Conservation (phyloP, 2,888 invertebrate species). For the Deroplatys truncata region DNA sequence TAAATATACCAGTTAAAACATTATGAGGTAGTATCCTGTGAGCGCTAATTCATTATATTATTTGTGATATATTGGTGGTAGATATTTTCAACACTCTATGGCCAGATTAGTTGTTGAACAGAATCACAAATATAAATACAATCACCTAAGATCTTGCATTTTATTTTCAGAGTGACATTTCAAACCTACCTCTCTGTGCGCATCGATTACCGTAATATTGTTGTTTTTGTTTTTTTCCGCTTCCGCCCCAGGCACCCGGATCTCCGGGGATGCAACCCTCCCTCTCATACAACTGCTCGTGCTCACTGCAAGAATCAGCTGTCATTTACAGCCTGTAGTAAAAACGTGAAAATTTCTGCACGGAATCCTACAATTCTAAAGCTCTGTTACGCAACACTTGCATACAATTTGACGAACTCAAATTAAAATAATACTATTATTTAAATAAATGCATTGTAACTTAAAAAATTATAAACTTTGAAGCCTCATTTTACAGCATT, state of each 20-base stretch:
- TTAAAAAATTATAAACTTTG: background rate
- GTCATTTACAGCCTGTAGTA: background rate
- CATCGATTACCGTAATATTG: background rate
- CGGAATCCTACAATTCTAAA: background rate
- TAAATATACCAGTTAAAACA: background rate
- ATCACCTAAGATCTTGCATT: background rate
- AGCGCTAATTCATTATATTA: background rate
- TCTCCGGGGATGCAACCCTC: background rate
- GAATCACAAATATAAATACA: too few relatives aligned
- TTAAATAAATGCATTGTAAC: background rate
- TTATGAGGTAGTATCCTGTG: background rate
- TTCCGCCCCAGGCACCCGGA: background rate
- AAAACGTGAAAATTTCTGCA: background rate
- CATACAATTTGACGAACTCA: background rate
- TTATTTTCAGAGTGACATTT: background rate
- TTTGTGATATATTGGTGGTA: too few relatives aligned
- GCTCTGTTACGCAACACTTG: too few relatives aligned
- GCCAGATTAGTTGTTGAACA: too few relatives aligned
- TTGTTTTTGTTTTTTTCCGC: background rate
- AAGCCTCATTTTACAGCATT: background rate
- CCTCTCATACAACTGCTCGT: background rate
- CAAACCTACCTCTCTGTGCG: background rate
- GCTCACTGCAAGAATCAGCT: background rate
- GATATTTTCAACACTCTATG: too few relatives aligned
- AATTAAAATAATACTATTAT: background rate